Evolutionary conservation across 1,140 invertebrate species (phyloP).

Genomic region (Drosophila tropicalis): DNA sequence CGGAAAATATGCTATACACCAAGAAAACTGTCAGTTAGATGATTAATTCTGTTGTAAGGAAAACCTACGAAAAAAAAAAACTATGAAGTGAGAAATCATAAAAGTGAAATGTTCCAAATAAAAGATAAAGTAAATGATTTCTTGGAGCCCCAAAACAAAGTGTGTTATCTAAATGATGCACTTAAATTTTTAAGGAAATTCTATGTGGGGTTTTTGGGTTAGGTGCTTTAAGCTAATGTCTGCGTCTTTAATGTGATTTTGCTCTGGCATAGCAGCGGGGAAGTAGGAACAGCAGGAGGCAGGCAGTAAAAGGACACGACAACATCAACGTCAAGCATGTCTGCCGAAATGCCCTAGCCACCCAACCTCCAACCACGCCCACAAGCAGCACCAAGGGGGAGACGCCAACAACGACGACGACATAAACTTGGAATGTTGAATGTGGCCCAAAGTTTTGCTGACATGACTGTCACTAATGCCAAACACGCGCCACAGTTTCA

Average conservation of each 20-base stretch:
- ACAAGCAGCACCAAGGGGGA: constrained; percentile 11
- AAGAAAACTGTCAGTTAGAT: constrained; percentile 5
- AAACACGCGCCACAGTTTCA: constrained; percentile 81
- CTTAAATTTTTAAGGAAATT: constrained; percentile 36
- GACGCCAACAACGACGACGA: constrained; percentile 40
- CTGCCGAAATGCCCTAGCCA: constrained; percentile 46
- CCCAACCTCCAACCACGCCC: constrained; percentile 36
- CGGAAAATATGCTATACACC: background rate
- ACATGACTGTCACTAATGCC: constrained; percentile 81
- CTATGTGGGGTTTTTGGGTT: background rate
- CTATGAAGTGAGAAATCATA: constrained; percentile 2
- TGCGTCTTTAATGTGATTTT: constrained; percentile 48
- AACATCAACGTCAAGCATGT: constrained; percentile 47
- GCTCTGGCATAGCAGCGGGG: background rate
- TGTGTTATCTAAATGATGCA: constrained; percentile 54
- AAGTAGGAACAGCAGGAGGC: background rate
- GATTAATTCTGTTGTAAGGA: background rate
- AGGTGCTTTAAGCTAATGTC: constrained; percentile 45
- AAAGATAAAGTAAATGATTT: constrained; percentile 3
- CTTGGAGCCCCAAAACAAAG: background rate
- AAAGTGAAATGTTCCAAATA: constrained; percentile 7
- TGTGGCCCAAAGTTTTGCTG: constrained; percentile 80
- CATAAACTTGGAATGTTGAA: constrained; percentile 81
- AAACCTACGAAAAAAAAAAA: background rate
- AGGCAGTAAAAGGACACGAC: constrained; percentile 32